These are phyloP conservation scores for Mastacembelus armatus DNA, from an alignment of 2,797 vertebrate genomes.

Conservation along the genomic window DNA sequence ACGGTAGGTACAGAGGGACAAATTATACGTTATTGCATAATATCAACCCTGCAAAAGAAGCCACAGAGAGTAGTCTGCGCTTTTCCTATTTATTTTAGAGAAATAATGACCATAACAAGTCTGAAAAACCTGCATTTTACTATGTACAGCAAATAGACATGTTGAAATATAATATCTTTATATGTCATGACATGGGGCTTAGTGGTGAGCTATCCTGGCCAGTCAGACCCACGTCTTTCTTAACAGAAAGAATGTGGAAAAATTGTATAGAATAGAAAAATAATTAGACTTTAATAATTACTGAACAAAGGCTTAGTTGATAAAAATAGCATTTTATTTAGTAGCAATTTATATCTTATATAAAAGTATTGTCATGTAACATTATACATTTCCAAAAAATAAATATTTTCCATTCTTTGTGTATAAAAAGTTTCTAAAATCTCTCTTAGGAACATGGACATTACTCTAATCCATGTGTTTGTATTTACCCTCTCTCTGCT, in stretches of 20 bases:
- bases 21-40: background rate
- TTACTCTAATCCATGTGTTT: conserved; percentile 29
- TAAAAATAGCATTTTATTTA: conserved; percentile 74
- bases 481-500: conserved; percentile 34
- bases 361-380: conserved; percentile 64
- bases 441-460: conserved; percentile 41
- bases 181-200: no score
- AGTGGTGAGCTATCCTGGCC: no score
- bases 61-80: no score
- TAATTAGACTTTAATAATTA: conserved; percentile 17
- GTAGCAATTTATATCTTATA: conserved; percentile 65
- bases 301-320: conserved; percentile 49
- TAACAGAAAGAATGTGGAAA: no score
- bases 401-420: conserved; percentile 73
- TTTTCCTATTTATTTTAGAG: no score
- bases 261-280: no score
- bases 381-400: conserved; percentile 73
- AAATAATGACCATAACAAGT: conserved; percentile 3
- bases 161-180: no score
- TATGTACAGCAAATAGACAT: no score
- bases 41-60: no score
- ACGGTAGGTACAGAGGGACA: conserved; percentile 47
- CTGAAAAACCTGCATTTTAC: conserved; percentile 4
- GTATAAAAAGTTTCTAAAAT: conserved; percentile 56
- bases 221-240: no score